Evolutionary conservation across 2,113 vertebrate genomes (phyloP).

Genomic region (Sturnira hondurensis): DNA sequence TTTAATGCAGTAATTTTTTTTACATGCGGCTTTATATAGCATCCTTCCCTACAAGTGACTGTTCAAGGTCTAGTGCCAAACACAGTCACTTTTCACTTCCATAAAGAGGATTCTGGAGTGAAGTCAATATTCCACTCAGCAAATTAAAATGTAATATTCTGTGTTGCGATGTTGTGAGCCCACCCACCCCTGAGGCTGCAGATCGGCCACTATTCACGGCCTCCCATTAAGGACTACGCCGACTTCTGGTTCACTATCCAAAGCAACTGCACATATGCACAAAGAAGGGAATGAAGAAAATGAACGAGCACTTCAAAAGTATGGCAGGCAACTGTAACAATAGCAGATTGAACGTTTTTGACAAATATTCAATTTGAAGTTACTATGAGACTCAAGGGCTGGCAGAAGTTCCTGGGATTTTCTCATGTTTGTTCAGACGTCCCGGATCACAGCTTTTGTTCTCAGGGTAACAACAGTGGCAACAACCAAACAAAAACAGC

Average conservation of each 20-base stretch:
- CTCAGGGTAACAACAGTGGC: not conserved
- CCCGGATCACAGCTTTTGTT: not conserved
- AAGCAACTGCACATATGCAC: not conserved
- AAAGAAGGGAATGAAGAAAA: not conserved
- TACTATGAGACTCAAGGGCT: not conserved
- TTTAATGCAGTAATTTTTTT: conserved; percentile 17
- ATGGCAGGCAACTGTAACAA: not conserved
- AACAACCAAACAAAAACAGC: not conserved
- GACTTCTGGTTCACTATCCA: conserved; percentile 11
- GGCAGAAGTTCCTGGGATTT: not conserved
- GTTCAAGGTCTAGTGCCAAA: not conserved
- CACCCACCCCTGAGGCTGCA: conserved; percentile 7
- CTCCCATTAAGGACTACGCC: not conserved
- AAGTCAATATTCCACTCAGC: conserved; percentile 38
- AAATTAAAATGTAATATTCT: conserved; percentile 52
- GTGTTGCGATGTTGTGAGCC: not conserved
- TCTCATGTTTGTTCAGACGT: not conserved
- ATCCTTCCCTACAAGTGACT: not conserved
- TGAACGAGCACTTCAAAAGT: not conserved
- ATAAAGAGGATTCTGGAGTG: conserved; percentile 25
- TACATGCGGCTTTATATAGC: not conserved
- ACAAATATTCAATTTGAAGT: conserved; percentile 8
- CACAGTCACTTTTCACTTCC: conserved; percentile 11
- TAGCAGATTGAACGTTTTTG: not conserved
- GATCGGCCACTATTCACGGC: conserved; percentile 12